Evolutionary conservation across 2,113 vertebrate genomes (phyloP).

Genomic region (Brachypteracias leptosomus): DNA sequence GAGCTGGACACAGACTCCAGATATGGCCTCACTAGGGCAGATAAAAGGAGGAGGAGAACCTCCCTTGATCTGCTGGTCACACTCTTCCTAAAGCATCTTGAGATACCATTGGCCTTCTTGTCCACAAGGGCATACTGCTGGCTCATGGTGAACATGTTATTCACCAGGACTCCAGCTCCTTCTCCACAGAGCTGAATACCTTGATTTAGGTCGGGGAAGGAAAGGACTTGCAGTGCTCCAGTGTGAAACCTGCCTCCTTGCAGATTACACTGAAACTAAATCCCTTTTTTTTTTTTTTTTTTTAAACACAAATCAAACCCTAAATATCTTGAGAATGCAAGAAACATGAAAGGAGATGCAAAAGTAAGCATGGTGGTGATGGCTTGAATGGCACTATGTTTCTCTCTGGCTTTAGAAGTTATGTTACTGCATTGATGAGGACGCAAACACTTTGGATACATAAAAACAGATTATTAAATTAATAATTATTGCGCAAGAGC

Average conservation of each 20-base stretch:
- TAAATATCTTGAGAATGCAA: background rate
- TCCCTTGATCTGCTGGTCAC: too few species aligned
- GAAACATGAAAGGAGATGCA: background rate
- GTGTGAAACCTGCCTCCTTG: accelerated
- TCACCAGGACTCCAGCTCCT: too few species aligned
- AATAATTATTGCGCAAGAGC: background rate
- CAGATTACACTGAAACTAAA: background rate
- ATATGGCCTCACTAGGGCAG: too few species aligned
- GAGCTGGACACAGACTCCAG: too few species aligned
- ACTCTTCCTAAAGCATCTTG: too few species aligned
- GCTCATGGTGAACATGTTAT: too few species aligned
- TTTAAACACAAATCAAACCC: background rate
- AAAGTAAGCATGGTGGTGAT: background rate
- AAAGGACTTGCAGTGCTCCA: background rate
- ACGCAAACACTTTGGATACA: background rate
- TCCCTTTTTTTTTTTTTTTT: background rate
- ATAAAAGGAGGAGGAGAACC: too few species aligned
- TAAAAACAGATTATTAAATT: background rate
- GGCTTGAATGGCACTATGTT: background rate
- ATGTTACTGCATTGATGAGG: background rate
- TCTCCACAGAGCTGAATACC: background rate
- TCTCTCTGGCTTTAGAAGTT: background rate
- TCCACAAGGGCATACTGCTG: too few species aligned
- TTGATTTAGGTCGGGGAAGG: background rate
- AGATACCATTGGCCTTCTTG: too few species aligned